Evolutionary conservation across 2,113 vertebrate genomes (phyloP).

Genomic region (Delphinapterus leucas): DNA sequence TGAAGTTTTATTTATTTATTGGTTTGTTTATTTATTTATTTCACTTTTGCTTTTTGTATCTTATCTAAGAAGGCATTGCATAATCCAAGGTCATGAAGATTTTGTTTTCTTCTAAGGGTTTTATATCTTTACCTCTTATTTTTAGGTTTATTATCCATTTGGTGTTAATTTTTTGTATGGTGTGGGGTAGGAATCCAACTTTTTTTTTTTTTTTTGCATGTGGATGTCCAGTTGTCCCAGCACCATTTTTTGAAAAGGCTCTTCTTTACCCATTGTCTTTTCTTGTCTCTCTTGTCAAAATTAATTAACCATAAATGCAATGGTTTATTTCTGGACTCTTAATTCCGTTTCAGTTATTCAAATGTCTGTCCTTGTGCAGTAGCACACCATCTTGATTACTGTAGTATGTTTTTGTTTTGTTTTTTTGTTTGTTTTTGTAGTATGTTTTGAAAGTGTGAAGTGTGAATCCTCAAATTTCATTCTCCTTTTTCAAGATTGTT

Average conservation of each 20-base stretch:
- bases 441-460: conserved; percentile 33
- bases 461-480: conserved; percentile 23
- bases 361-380: not conserved
- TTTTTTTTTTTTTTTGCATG: not conserved
- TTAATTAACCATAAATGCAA: conserved; percentile 8
- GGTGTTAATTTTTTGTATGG: not conserved
- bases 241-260: not conserved
- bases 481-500: conserved; percentile 39
- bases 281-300: conserved; percentile 1
- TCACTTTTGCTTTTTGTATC: not conserved
- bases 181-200: not conserved
- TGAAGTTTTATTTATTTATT: not conserved
- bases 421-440: no score
- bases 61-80: not conserved
- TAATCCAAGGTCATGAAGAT: not conserved
- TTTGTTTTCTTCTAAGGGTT: not conserved
- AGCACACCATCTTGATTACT: not conserved
- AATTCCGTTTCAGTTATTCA: not conserved
- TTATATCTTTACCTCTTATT: not conserved
- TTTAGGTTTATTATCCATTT: not conserved
- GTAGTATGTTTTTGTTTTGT: not conserved
- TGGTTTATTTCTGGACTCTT: not conserved
- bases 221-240: not conserved
- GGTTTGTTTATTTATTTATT: not conserved
- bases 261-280: not conserved